Evolutionary conservation across 1,140 invertebrate genomes (phyloP).

Genomic region (Phymorhynchus buccinoides): DNA sequence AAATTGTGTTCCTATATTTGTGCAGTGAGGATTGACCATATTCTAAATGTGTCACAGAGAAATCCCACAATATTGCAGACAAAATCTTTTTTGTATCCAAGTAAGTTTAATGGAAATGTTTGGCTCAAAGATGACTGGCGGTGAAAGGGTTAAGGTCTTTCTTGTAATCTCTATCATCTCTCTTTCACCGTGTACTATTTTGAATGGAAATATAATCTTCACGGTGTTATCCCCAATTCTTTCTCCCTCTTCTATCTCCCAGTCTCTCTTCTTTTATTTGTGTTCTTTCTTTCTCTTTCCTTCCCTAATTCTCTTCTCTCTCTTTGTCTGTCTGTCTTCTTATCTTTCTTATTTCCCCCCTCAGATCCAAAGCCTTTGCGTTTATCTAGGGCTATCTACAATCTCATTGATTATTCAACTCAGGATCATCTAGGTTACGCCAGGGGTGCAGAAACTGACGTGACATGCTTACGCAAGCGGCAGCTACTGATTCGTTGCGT

Average conservation of each 20-base stretch:
- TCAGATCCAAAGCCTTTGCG: too few species aligned
- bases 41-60: too few species aligned
- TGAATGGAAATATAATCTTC: too few species aligned
- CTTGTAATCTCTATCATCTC: not conserved
- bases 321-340: not conserved
- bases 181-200: not conserved
- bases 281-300: not conserved
- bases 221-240: too few species aligned
- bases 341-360: not conserved
- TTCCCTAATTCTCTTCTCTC: not conserved
- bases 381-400: not conserved
- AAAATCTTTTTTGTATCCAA: too few species aligned
- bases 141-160: too few species aligned
- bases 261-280: not conserved
- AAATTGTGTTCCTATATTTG: too few species aligned
- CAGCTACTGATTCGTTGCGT: not conserved
- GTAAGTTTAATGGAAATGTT: too few species aligned
- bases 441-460: not conserved
- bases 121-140: too few species aligned
- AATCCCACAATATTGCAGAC: too few species aligned
- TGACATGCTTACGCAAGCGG: not conserved
- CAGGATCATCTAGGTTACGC: not conserved
- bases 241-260: not conserved
- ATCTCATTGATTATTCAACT: not conserved
- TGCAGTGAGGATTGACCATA: too few species aligned